Evolutionary conservation across 1,140 invertebrate species (phyloP).

Genomic region (Frieseomelitta varia): DNA sequence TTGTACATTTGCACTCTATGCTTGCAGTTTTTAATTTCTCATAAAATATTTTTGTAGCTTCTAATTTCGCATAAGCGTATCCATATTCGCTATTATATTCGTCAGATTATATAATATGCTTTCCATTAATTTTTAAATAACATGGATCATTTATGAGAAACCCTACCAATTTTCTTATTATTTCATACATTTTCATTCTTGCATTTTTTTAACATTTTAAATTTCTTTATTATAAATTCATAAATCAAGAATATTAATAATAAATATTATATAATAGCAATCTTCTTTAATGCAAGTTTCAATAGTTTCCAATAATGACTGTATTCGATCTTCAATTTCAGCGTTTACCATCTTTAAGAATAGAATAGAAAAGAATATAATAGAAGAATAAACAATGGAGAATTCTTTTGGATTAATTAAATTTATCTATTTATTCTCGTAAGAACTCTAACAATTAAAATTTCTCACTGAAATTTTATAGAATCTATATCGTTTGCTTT

Average conservation of each 20-base stretch:
- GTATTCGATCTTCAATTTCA: neutral
- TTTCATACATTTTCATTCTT: too few relatives aligned
- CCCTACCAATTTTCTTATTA: too few relatives aligned
- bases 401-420: neutral
- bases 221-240: too few relatives aligned
- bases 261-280: too few relatives aligned
- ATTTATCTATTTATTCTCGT: neutral
- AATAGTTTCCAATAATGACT: neutral
- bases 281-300: too few relatives aligned
- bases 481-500: too few relatives aligned
- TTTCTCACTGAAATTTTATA: neutral
- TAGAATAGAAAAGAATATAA: too few relatives aligned
- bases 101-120: neutral
- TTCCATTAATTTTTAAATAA: neutral
- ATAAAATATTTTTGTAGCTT: neutral
- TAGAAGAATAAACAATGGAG: neutral
- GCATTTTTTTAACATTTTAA: too few relatives aligned
- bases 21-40: neutral
- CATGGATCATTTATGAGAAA: too few relatives aligned
- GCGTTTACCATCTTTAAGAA: neutral
- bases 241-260: too few relatives aligned
- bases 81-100: neutral
- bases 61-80: neutral
- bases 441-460: neutral
- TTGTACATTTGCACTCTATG: neutral